Base-by-base conservation (phyloP, 2,113 vertebrate genomes). In the Hippopotamus amphibius region DNA sequence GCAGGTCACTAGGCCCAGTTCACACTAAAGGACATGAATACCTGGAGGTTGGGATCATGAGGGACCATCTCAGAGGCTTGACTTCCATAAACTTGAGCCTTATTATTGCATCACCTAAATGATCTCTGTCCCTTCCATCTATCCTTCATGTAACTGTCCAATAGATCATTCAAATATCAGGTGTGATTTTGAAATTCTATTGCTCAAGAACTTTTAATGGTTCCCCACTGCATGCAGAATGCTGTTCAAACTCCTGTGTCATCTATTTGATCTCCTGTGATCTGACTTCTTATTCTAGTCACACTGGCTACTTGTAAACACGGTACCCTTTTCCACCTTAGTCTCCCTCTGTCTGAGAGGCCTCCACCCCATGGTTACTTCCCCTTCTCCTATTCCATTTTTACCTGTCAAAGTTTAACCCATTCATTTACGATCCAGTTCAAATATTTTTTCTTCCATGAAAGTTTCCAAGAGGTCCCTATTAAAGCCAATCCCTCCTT, bases 161-260 rank as follows among this genome's bases (percentile, higher is more conserved):
- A 65, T 9, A 95, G 43, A 80, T 41, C 46, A 74, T 66, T 95
- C 41, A 96, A 77, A 77, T 71, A 76, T 48, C 55, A 81, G 65
- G 28, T 84, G 15, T 79, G 37, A 86, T 76, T 92, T 76, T 43
- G 17, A 92, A 94, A 92, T 86, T 91, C 61, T 77, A 72, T 26
- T 76, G 17, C 46, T 92, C 3, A 92, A 79, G 93, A 71, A 59
- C 1, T 2, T 96, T 79, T 55, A 82, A 74, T 50, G 48, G 14
- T 53, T 83, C 48, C 61, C 15, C 10, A 69, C 2, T 50, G 55
- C 81, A 84, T 6, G 43, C 1, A 81, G 22, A 71, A 82, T 86
- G 61, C 68, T 61, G 48, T 26, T 89, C 41, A 83, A 83, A 74
- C 30, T 86, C 46, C 28, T 7, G 12, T 28, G 28, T 63, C 22